Conservation (phyloP, 2,113 vertebrate genomes). For the Macrotus californicus region DNA sequence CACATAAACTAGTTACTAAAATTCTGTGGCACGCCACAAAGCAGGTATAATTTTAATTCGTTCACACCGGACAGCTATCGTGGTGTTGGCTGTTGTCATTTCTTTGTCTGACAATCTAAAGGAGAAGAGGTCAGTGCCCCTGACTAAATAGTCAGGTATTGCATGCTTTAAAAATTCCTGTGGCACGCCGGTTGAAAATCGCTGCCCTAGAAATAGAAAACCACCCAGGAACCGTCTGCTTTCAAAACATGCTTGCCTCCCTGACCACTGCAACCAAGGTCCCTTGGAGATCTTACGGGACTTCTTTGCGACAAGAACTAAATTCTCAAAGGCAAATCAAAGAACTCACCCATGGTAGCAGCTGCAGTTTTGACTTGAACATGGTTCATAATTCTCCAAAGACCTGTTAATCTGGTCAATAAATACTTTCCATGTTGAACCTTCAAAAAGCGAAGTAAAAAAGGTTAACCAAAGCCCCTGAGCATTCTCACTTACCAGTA, state of each 20-base stretch:
- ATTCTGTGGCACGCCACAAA: too few relatives aligned
- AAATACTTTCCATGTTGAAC: conserved; percentile 75
- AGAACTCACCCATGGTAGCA: conserved; percentile 87
- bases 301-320: not conserved
- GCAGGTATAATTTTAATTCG: too few relatives aligned
- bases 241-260: not conserved
- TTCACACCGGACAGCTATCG: too few relatives aligned
- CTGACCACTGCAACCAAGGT: not conserved
- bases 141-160: too few relatives aligned
- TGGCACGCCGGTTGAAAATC: not conserved
- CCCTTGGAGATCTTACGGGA: not conserved
- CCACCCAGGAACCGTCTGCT: not conserved
- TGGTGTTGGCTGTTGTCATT: too few relatives aligned
- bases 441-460: conserved; percentile 69
- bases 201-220: not conserved
- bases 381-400: conserved; percentile 81
- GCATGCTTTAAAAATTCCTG: too few relatives aligned
- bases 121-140: too few relatives aligned
- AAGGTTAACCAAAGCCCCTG: conserved; percentile 18
- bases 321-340: not conserved
- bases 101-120: too few relatives aligned
- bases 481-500: not conserved
- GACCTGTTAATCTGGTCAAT: conserved; percentile 77
- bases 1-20: too few relatives aligned
- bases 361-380: conserved; percentile 88